Evolutionary conservation across 2,113 vertebrate species (phyloP), one percentile per base, ranked within the genome.

Genomic region (Chascanopsetta lugubris): DNA sequence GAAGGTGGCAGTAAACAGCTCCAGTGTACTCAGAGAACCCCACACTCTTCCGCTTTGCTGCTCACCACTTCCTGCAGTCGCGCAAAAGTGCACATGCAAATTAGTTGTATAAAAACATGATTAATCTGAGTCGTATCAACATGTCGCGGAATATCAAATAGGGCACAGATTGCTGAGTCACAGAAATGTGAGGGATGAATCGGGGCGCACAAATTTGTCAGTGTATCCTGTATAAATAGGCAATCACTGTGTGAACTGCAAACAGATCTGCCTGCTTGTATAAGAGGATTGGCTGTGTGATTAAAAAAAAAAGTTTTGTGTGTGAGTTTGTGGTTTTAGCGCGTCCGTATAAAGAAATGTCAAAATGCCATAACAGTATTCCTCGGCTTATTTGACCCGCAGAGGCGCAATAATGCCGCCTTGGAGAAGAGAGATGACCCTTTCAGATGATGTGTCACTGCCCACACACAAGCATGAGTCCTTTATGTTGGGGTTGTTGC

Each of bases 101-200:
- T 75, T 29, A 66, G 34, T 15, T 58, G 40, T 15, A 49, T 13
- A 40, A 43, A 36, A 48, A 55, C 42, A 26, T 11, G 30, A 76
- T 73, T 69, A 72, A 60, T 82, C 62, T 61, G 21, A 22, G 17
- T 43, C 56, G 15, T 60, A 32, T 61, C 64, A 68, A 54, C 25
- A 65, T 46, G 43, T 36, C 6, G 38, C 15, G 46, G 57, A 66
- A 64, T 79, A 68, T 71, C 26, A 74, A 79, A 48, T 9, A 54
- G 55, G 17, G 18, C n/a, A 25, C n/a, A 69, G 51, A 50, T 32
- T 61, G 60, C 59, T 66, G 51, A 77, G 27, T 72, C 40, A 60
- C 7, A 58, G 22, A 60, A 42, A 50, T 38, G 18, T 24, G 8
- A 55, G 17, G 25, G n/a, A 56, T 50, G 32, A 45, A 56, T 56